Conservation (phyloP, 2,888 invertebrate genomes). For the Tridacna crocea region DNA sequence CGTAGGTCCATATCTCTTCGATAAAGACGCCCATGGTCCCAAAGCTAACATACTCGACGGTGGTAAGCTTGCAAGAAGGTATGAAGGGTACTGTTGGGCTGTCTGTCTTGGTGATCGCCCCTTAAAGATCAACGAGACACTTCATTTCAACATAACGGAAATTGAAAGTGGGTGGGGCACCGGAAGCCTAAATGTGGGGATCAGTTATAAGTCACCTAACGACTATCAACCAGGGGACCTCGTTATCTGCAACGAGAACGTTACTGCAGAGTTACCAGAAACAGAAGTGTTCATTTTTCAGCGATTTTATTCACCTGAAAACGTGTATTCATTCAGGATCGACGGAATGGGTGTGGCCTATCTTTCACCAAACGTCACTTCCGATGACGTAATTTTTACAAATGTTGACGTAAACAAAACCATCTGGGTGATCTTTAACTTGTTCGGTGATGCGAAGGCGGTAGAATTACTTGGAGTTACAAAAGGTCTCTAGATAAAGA, state of each 20-base stretch:
- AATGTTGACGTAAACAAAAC: conserved; percentile 54
- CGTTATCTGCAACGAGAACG: conserved; percentile 54
- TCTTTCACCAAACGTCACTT: conserved; percentile 58
- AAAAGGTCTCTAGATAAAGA: neutral
- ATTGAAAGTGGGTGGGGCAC: conserved; percentile 49
- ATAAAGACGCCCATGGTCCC: conserved; percentile 44
- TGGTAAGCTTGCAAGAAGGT: conserved; percentile 48
- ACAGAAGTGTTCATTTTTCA: conserved; percentile 56
- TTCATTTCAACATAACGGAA: conserved; percentile 57
- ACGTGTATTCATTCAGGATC: conserved; percentile 49
- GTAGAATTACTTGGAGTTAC: conserved; percentile 43
- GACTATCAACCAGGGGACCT: conserved; percentile 29
- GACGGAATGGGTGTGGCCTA: conserved; percentile 44
- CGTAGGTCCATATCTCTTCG: conserved; percentile 4
- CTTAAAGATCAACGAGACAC: conserved; percentile 34
- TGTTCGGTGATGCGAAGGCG: conserved; percentile 59
- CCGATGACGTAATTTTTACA: conserved; percentile 37
- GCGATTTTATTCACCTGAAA: conserved; percentile 35
- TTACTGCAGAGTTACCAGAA: conserved; percentile 31
- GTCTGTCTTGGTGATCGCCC: conserved; percentile 41
- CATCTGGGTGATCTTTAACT: conserved; percentile 57
- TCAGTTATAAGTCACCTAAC: conserved; percentile 45
- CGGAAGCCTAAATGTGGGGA: conserved; percentile 55
- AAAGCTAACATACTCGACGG: conserved; percentile 43
- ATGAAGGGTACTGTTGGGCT: conserved; percentile 55